phyloP scores from a whole-genome alignment of 2,113 vertebrate species.

The Parus major region DNA sequence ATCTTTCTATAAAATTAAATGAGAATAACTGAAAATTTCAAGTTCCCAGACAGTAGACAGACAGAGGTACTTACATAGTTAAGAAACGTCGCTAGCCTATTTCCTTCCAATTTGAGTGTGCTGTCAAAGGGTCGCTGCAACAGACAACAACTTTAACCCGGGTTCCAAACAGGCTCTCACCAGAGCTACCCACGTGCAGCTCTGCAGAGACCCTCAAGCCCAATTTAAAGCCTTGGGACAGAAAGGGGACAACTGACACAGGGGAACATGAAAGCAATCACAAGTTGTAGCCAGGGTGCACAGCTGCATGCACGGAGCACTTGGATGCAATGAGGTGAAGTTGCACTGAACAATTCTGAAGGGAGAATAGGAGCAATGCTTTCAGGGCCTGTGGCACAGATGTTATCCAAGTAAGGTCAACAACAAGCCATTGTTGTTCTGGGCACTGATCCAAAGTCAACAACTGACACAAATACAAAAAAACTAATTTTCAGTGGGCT shows the following conservation, averaged over 20 bases:
- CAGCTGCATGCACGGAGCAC: not conserved
- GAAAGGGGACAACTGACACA: not conserved
- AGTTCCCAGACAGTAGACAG: constrained; percentile 26
- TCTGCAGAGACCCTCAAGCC: not conserved
- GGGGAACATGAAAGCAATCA: not conserved
- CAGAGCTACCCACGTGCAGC: not conserved
- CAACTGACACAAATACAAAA: not conserved
- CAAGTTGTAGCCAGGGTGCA: not conserved
- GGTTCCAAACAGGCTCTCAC: constrained; percentile 31
- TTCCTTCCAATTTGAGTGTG: constrained; percentile 93
- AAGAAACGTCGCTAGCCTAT: constrained; percentile 99
- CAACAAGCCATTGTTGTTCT: not conserved
- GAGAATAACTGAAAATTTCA: constrained; percentile 78
- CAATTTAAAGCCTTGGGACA: not conserved
- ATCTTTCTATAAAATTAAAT: constrained; percentile 98
- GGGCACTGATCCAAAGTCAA: not conserved
- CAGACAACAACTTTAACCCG: constrained; percentile 89
- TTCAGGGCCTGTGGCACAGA: not conserved
- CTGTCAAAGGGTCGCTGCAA: constrained; percentile 99
- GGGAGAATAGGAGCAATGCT: not conserved
- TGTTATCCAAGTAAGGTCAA: not conserved
- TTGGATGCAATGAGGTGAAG: accelerated
- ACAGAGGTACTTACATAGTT: constrained; percentile 96
- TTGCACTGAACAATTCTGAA: not conserved
- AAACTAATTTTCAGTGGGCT: not conserved